These are phyloP conservation scores for Pristionchus entomophagus DNA, from an alignment of 2,888 invertebrate genomes.

Conservation along the genomic window DNA sequence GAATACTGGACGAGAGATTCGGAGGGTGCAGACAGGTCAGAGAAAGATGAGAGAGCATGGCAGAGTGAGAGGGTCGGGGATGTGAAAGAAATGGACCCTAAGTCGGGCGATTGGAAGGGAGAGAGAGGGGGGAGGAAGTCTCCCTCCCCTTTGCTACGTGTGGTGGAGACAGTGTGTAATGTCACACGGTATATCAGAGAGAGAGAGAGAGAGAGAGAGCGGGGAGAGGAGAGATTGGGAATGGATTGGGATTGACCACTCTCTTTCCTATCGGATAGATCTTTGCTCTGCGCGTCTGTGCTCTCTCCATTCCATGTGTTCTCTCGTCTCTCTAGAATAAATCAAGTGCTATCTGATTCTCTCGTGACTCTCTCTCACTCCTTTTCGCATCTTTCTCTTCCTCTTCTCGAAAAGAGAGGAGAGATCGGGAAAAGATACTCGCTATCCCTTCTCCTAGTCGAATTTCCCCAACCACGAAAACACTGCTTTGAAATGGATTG, in stretches of 20 bases:
- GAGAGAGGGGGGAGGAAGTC: constrained; percentile 21
- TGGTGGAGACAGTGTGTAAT: constrained; percentile 41
- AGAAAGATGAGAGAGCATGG: constrained; percentile 15
- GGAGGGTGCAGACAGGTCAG: background rate
- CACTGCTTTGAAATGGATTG: too few relatives aligned
- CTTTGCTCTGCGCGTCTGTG: background rate
- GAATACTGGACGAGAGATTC: constrained; percentile 4
- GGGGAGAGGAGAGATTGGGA: background rate
- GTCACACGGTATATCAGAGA: constrained; percentile 29
- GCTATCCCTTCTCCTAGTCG: too few relatives aligned
- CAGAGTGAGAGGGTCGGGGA: background rate
- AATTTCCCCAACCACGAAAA: too few relatives aligned
- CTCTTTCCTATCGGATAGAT: constrained; percentile 43
- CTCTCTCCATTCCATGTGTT: background rate
- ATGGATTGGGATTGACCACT: constrained; percentile 33
- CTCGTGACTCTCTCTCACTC: background rate
- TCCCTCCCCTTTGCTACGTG: background rate
- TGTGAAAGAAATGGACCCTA: constrained; percentile 30
- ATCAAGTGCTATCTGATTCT: constrained; percentile 36
- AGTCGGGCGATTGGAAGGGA: constrained; percentile 21
- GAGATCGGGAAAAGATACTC: constrained; percentile 36
- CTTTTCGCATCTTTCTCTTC: constrained; percentile 23
- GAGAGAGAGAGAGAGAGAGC: background rate
- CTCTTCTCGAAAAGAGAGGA: constrained; percentile 7
- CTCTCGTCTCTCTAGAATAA: constrained; percentile 28